Evolutionary conservation across 2,888 invertebrate genomes (phyloP), one percentile per base, ranked within the genome.

Genomic region (Drepanosiphum platanoidis): DNA sequence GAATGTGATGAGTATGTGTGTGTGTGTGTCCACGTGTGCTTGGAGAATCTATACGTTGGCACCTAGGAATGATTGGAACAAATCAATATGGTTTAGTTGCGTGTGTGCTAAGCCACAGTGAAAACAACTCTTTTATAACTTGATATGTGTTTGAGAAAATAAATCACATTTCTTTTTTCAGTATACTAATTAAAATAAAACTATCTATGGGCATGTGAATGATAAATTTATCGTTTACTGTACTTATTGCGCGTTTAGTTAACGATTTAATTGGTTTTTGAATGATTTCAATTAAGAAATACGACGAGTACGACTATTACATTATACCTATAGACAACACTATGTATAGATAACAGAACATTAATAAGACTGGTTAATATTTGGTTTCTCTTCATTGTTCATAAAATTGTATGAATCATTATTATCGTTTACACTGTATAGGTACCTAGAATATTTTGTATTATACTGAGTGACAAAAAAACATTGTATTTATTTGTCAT

Each of bases 241-340:
- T 52, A 79, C 66, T 68, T 34, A 11, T 11, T 46, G 46, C n/a
- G 15, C 18, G 52, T 46, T 70, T 27, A 70, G 30, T 36, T 52
- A 36, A 70, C 13, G 52, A 30, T 81, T 81, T 81, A 81, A 58
- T 81, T 71, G 52, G 36, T 82, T 82, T 82, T 82, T 72, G 71
- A 72, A 72, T 32, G 71, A 82, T 82, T 82, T 82, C 30, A 82
- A 82, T 81, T 71, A 71, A 68, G 13, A 27, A 58, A 70, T 34
- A 18, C 58, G 22, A 61, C 8, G 30, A n/a, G n/a, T 71, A 78
- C 66, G 32, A 66, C 42, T 18, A 18, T n/a, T 30, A n/a, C 30
- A 36, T n/a, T 22, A n/a, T 39, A 61, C 22, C 7, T 22, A n/a
- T 39, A 27, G 36, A 39, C 30, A 3, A 34, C 52, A 74, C n/a